Conservation (phyloP, 2,888 invertebrate genomes). For the Caenorhabditis zanzibari region DNA sequence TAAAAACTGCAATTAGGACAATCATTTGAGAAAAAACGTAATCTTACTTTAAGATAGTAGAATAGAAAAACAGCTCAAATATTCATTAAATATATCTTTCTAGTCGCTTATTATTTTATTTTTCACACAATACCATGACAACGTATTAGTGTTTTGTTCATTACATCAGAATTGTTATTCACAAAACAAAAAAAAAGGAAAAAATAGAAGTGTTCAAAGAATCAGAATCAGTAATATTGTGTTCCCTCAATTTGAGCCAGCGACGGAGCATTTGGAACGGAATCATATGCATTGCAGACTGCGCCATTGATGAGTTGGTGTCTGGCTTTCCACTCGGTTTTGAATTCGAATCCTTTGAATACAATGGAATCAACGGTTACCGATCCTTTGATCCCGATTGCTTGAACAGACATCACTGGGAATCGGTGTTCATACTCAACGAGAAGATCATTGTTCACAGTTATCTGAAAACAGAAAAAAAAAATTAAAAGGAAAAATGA, state of each 20-base stretch:
- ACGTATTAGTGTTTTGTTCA: not conserved
- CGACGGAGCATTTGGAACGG: constrained; percentile 67
- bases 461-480: constrained; percentile 64
- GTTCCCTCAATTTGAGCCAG: constrained; percentile 33
- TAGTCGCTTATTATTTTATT: not conserved
- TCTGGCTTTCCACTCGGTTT: constrained; percentile 43
- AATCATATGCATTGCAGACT: constrained; percentile 73
- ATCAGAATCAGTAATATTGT: constrained; percentile 28
- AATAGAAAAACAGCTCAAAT: too few relatives aligned
- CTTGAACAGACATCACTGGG: constrained; percentile 72
- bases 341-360: constrained; percentile 73
- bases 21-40: too few relatives aligned
- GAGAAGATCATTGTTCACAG: constrained; percentile 71
- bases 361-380: constrained; percentile 67
- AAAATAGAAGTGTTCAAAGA: not conserved
- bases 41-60: too few relatives aligned
- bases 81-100: too few relatives aligned
- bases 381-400: constrained; percentile 70
- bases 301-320: constrained; percentile 68
- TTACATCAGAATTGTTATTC: too few relatives aligned
- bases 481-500: not conserved
- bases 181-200: too few relatives aligned
- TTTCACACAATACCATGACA: not conserved
- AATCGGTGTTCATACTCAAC: constrained; percentile 72
- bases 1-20: too few relatives aligned